Conservation (phyloP, 92 coral and sea anemone genomes). For the Bergia puertoricense region DNA sequence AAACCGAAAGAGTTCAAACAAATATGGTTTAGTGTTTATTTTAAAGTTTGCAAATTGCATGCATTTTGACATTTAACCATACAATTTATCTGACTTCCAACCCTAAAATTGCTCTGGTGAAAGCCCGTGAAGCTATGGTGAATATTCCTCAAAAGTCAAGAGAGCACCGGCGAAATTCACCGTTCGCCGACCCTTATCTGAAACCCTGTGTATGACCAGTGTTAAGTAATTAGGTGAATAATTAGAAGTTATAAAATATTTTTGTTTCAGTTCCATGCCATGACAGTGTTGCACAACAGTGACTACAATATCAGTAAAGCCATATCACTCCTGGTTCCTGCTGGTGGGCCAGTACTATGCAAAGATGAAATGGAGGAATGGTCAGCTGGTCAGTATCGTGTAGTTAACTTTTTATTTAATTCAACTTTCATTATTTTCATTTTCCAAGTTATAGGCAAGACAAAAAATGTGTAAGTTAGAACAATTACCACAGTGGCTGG, state of each 20-base stretch:
- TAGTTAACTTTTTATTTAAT: not conserved
- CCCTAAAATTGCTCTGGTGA: too few relatives aligned
- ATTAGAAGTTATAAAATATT: too few relatives aligned
- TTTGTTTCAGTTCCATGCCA: conserved; percentile 84
- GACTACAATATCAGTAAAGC: conserved; percentile 86
- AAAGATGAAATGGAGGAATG: conserved; percentile 99
- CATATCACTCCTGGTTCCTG: conserved; percentile 84
- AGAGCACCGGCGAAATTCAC: too few relatives aligned
- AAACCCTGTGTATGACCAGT: too few relatives aligned
- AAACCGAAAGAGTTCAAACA: too few relatives aligned
- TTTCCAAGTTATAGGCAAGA: not conserved
- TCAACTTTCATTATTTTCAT: not conserved
- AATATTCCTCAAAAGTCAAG: too few relatives aligned
- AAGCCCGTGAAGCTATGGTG: too few relatives aligned
- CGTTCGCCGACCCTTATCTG: too few relatives aligned
- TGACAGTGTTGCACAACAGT: conserved; percentile 86
- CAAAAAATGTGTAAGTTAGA: not conserved
- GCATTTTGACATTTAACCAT: too few relatives aligned
- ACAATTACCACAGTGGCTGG: not conserved
- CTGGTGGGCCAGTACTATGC: conserved; percentile 98
- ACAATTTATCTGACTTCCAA: too few relatives aligned
- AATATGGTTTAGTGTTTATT: too few relatives aligned
- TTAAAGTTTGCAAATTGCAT: too few relatives aligned
- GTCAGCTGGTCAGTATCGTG: conserved; percentile 91
- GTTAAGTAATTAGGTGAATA: not conserved